Conservation (phyloP, 2,888 invertebrate genomes). For the Parascotia fuliginaria region DNA sequence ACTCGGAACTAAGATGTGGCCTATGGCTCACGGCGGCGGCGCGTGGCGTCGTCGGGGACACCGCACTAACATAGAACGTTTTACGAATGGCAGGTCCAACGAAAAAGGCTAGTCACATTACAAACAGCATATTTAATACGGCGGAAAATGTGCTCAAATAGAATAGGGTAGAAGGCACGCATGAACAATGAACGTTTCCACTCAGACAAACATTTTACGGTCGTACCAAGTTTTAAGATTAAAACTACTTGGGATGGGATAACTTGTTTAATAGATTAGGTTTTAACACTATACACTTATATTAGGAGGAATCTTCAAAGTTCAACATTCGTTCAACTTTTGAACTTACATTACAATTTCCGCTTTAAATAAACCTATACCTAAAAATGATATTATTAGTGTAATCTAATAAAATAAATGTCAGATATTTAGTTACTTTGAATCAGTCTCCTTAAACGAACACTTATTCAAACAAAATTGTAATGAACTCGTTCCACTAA, state of each 20-base stretch:
- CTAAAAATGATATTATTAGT: neutral
- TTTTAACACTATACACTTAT: slow-evolving; percentile 7
- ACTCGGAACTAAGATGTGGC: slow-evolving; percentile 21
- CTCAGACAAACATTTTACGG: slow-evolving; percentile 15
- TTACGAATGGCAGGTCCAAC: slow-evolving; percentile 28
- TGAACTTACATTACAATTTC: no score
- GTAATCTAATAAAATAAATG: no score
- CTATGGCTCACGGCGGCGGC: slow-evolving; percentile 35
- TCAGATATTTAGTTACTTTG: no score
- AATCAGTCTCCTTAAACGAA: no score
- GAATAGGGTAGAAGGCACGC: slow-evolving; percentile 16
- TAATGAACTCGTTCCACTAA: no score
- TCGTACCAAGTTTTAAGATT: slow-evolving; percentile 16
- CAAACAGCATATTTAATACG: slow-evolving; percentile 44
- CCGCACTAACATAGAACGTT: slow-evolving; percentile 12
- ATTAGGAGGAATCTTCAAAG: no score
- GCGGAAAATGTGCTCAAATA: slow-evolving; percentile 21
- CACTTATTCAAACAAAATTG: no score
- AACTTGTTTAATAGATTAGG: slow-evolving; percentile 19
- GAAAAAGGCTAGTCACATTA: slow-evolving; percentile 19
- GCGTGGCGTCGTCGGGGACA: slow-evolving; percentile 21
- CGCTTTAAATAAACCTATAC: neutral
- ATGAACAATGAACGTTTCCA: slow-evolving; percentile 18
- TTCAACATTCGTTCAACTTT: no score
- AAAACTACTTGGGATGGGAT: slow-evolving; percentile 17